These are phyloP conservation scores for Sinhomidia bicolor DNA, from an alignment of 2,888 invertebrate genomes.

Conservation along the genomic window DNA sequence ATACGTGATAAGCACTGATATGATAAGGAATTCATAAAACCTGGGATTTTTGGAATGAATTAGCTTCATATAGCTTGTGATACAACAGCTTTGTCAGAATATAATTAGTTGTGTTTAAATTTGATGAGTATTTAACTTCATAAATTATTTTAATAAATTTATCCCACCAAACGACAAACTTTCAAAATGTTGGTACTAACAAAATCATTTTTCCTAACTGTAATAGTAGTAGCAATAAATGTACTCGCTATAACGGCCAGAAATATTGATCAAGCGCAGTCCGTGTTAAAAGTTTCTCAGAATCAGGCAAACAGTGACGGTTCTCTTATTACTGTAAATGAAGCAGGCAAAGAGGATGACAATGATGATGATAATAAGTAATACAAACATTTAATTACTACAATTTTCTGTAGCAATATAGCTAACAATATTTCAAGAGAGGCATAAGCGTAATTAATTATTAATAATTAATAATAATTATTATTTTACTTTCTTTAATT, in stretches of 20 bases:
- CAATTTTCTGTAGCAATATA: background rate
- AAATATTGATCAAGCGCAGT: background rate
- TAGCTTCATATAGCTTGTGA: background rate
- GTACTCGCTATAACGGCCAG: slow-evolving; percentile 17
- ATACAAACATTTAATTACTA: background rate
- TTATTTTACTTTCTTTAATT: background rate
- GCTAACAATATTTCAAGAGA: background rate
- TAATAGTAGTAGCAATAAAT: slow-evolving; percentile 6
- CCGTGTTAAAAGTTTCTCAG: background rate
- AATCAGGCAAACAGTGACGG: background rate
- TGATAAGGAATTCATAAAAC: background rate
- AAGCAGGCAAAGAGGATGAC: background rate
- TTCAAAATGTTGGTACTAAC: slow-evolving; percentile 21
- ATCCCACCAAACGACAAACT: background rate
- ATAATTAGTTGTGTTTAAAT: background rate
- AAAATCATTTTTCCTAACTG: slow-evolving; percentile 38
- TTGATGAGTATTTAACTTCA: too few relatives aligned
- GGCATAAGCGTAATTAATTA: too few relatives aligned
- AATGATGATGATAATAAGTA: background rate
- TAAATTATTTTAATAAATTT: too few relatives aligned
- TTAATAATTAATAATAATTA: background rate
- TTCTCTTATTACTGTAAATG: background rate
- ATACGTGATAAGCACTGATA: background rate
- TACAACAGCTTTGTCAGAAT: background rate
- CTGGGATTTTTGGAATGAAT: background rate